These are phyloP conservation scores for Ifrita kowaldi DNA, from an alignment of 2,113 vertebrate genomes.

Conservation along the genomic window DNA sequence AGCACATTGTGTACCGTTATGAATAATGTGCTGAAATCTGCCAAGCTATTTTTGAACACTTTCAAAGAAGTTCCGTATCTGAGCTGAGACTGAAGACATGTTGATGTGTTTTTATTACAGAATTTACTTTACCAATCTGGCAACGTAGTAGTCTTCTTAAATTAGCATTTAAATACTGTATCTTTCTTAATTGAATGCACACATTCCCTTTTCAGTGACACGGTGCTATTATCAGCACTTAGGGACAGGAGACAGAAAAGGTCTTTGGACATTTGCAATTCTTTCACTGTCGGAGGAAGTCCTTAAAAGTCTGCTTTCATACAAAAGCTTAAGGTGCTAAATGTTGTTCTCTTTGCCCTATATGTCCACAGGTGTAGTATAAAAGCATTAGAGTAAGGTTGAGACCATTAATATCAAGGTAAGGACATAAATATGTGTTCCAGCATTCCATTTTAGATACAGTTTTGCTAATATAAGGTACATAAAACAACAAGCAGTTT, in stretches of 20 bases:
- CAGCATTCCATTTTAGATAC: neutral
- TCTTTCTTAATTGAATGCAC: neutral
- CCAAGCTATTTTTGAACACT: constrained; percentile 54
- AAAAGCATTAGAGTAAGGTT: neutral
- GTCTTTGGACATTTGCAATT: neutral
- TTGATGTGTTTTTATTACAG: neutral
- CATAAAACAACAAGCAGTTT: neutral
- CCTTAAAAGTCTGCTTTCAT: neutral
- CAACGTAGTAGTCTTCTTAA: neutral
- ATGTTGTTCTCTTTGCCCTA: neutral
- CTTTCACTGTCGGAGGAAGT: neutral
- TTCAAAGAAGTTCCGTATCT: constrained; percentile 27
- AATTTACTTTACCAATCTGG: neutral
- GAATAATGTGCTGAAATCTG: constrained; percentile 33
- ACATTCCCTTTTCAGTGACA: neutral
- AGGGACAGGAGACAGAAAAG: neutral
- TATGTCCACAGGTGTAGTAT: neutral
- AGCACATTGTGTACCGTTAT: neutral
- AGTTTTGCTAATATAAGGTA: neutral
- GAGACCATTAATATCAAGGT: neutral
- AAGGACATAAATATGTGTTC: neutral
- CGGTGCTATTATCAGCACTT: neutral
- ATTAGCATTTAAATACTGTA: neutral
- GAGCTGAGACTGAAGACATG: neutral
- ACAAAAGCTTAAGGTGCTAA: neutral